Conservation (phyloP, 2,797 vertebrate genomes). For the Lycodopsis pacificus region DNA sequence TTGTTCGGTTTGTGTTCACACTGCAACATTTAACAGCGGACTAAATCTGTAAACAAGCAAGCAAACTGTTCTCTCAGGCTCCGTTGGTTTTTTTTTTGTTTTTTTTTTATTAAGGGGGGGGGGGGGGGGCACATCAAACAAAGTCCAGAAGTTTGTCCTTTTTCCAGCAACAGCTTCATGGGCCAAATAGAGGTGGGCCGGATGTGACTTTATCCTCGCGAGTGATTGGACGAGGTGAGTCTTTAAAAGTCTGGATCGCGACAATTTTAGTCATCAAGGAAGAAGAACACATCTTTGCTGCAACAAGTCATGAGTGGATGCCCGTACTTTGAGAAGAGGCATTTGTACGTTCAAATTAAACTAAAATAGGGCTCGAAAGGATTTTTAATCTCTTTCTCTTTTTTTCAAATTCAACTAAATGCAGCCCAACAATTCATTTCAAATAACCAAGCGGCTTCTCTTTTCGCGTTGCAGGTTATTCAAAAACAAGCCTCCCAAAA, state of each 20-base stretch:
- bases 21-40: too few relatives aligned
- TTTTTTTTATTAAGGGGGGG: too few relatives aligned
- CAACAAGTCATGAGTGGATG: conserved; percentile 84
- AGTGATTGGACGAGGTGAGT: conserved; percentile 71
- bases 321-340: conserved; percentile 84
- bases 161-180: conserved; percentile 29
- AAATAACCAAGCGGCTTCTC: conserved; percentile 28
- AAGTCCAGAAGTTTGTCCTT: conserved; percentile 63
- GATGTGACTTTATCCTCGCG: conserved; percentile 48
- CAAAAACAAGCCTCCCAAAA: conserved; percentile 81
- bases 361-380: not conserved
- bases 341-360: conserved; percentile 75
- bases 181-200: conserved; percentile 70
- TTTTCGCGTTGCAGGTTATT: conserved; percentile 82
- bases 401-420: not conserved
- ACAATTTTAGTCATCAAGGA: conserved; percentile 41
- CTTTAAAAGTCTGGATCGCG: conserved; percentile 71
- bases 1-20: too few relatives aligned
- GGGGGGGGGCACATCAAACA: conserved; percentile 56
- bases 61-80: too few relatives aligned
- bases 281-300: conserved; percentile 31
- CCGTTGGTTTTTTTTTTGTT: too few relatives aligned
- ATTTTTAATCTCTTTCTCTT: not conserved
- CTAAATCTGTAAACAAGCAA: too few relatives aligned
- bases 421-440: not conserved